Percentiles rank a stretch among this genome's conserved stretches.
phyloP scores from a whole-genome alignment of 2,113 vertebrate species.

The Cyanoramphus novaezelandiae region DNA sequence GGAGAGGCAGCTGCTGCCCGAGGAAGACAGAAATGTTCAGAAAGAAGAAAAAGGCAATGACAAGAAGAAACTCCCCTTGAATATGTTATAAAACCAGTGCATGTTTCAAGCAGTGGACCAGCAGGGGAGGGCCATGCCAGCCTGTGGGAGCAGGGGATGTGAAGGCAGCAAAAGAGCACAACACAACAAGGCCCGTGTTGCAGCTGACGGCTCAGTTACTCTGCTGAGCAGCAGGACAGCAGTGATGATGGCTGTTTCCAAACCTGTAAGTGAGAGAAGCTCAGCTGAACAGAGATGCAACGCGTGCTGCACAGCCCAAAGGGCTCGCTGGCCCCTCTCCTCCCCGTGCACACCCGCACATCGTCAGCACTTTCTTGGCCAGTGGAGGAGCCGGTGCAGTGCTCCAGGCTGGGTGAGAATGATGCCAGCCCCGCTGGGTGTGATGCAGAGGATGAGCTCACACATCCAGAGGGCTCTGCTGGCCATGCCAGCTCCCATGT shows the following conservation, averaged over 20 bases:
- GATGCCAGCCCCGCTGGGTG: fast-evolving
- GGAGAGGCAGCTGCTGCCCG: not conserved
- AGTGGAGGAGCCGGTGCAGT: fast-evolving
- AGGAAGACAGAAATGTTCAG: not conserved
- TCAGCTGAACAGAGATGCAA: not conserved
- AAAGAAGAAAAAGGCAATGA: not conserved
- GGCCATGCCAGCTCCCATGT: not conserved
- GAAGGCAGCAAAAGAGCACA: not conserved
- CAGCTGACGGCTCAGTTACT: not conserved
- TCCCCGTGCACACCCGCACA: not conserved
- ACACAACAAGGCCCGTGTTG: fast-evolving
- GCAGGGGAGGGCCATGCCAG: fast-evolving
- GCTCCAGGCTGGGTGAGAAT: not conserved
- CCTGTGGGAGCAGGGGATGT: not conserved
- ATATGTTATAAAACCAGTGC: fast-evolving
- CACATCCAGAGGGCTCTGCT: fast-evolving
- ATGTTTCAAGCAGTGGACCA: fast-evolving
- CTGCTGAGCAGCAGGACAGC: not conserved
- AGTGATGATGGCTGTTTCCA: fast-evolving
- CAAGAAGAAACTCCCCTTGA: not conserved
- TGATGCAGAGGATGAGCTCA: not conserved
- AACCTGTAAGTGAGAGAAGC: fast-evolving
- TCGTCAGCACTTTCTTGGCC: not conserved
- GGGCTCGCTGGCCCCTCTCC: not conserved
- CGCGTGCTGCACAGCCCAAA: fast-evolving